Evolutionary conservation across 2,888 invertebrate genomes (phyloP).

Genomic region (Agelastica alni): DNA sequence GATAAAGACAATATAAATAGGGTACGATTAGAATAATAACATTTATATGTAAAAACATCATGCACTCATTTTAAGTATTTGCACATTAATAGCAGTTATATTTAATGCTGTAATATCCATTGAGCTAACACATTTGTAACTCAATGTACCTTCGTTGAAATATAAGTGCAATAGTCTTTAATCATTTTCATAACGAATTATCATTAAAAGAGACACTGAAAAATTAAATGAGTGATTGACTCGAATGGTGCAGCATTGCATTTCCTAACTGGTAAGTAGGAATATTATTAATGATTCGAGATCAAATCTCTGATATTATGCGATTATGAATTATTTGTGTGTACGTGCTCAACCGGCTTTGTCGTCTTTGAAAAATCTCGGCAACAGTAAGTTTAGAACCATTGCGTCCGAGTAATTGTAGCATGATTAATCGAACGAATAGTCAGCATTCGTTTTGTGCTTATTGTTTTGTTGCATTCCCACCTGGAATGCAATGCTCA

Average conservation of each 20-base stretch:
- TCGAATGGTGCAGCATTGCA: conserved; percentile 32
- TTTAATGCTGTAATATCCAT: too few relatives aligned
- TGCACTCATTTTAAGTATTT: too few relatives aligned
- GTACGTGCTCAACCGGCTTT: conserved; percentile 35
- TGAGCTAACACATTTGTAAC: conserved; percentile 19
- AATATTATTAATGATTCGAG: conserved; percentile 49
- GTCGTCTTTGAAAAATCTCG: conserved; percentile 33
- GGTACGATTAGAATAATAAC: too few relatives aligned
- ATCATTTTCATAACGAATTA: conserved; percentile 28
- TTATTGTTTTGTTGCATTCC: conserved; percentile 23
- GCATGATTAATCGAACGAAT: conserved; percentile 36
- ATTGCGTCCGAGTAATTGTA: conserved; percentile 39
- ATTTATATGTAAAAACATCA: too few relatives aligned
- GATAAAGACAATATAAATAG: too few relatives aligned
- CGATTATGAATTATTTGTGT: conserved; percentile 48
- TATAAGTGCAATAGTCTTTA: conserved; percentile 24
- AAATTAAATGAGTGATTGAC: conserved; percentile 33
- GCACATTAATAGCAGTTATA: too few relatives aligned
- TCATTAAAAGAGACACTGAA: conserved; percentile 24
- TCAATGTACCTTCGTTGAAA: conserved; percentile 21
- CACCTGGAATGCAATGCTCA: conserved; percentile 13
- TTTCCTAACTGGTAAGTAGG: conserved; percentile 33
- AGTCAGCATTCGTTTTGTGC: conserved; percentile 15
- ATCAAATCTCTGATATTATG: conserved; percentile 46
- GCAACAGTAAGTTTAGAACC: conserved; percentile 38